Percentiles rank a stretch among this genome's conserved stretches.
Conservation (phyloP, 2,888 invertebrate species). For the Eucera pruinosa region DNA sequence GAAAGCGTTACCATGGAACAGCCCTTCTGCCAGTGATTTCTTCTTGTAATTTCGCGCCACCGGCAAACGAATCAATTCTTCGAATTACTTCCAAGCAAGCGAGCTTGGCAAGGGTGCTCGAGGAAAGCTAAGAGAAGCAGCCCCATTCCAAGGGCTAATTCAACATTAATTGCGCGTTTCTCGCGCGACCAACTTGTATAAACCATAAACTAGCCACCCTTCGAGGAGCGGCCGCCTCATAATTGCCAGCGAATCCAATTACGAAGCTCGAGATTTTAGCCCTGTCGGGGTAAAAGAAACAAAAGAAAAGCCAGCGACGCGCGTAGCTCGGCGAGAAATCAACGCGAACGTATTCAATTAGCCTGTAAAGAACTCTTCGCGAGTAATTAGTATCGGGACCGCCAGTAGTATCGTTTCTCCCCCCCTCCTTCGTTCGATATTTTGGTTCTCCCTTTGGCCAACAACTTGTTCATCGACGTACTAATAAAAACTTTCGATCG, state of each 20-base stretch:
- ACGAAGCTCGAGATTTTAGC: slow-evolving; percentile 2
- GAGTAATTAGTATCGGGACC: slow-evolving; percentile 42
- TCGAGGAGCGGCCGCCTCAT: slow-evolving; percentile 11
- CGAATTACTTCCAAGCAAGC: background rate
- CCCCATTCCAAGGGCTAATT: slow-evolving; percentile 18
- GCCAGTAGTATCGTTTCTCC: background rate
- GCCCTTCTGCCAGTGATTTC: background rate
- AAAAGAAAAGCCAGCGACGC: background rate
- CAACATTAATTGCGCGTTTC: slow-evolving; percentile 40
- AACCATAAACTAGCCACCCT: slow-evolving; percentile 34
- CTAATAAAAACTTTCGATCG: slow-evolving; percentile 47
- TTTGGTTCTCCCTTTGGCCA: slow-evolving; percentile 5
- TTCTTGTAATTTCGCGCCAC: background rate
- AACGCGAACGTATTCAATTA: slow-evolving; percentile 49
- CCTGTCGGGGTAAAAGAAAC: slow-evolving; percentile 12
- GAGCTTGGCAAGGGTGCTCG: background rate
- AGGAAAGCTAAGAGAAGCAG: background rate
- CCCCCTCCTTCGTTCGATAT: background rate
- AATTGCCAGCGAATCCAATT: slow-evolving; percentile 47
- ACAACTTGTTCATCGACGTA: too few species aligned
- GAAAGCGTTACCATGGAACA: background rate
- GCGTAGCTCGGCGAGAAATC: slow-evolving; percentile 28
- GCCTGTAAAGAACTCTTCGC: slow-evolving; percentile 17
- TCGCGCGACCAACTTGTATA: slow-evolving; percentile 17
- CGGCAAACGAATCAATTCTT: slow-evolving; percentile 1